Evolutionary conservation across 1,140 invertebrate species (phyloP).

Genomic region (Thaumatotibia leucotreta): DNA sequence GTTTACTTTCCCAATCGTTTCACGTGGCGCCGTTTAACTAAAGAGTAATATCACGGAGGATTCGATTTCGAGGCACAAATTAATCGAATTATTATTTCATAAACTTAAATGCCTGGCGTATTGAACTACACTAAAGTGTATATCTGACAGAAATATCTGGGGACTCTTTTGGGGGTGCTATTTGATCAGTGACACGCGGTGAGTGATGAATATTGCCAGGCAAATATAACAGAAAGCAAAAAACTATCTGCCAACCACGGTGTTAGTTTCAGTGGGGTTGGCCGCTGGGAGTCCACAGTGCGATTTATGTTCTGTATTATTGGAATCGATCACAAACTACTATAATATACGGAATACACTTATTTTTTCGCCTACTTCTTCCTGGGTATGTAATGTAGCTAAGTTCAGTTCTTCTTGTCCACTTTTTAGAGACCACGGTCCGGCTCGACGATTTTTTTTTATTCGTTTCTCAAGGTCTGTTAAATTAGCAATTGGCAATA

Average conservation of each 20-base stretch:
- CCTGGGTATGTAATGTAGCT: too few species aligned
- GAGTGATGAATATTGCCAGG: slow-evolving; percentile 75
- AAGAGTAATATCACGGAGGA: background rate
- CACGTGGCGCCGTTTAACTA: slow-evolving; percentile 19
- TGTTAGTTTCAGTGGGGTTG: slow-evolving; percentile 70
- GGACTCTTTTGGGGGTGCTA: slow-evolving; percentile 68
- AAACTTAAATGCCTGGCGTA: slow-evolving; percentile 32
- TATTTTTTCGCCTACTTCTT: background rate
- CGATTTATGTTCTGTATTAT: slow-evolving; percentile 23
- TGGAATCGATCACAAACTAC: slow-evolving; percentile 16
- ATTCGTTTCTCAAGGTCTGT: too few species aligned
- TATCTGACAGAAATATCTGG: slow-evolving; percentile 67
- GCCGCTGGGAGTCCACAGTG: slow-evolving; percentile 34
- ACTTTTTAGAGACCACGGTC: too few species aligned
- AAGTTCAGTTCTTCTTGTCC: too few species aligned
- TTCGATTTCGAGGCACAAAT: background rate
- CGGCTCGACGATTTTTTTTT: too few species aligned
- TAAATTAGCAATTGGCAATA: too few species aligned
- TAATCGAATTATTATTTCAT: slow-evolving; percentile 15
- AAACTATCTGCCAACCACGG: slow-evolving; percentile 50
- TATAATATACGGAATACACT: slow-evolving; percentile 28
- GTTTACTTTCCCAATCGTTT: slow-evolving; percentile 46
- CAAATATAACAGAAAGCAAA: slow-evolving; percentile 75
- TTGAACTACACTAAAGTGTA: slow-evolving; percentile 65
- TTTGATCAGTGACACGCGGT: slow-evolving; percentile 72